Evolutionary conservation across 1,140 invertebrate species (phyloP).

Genomic region (Drosophila tsacasi): DNA sequence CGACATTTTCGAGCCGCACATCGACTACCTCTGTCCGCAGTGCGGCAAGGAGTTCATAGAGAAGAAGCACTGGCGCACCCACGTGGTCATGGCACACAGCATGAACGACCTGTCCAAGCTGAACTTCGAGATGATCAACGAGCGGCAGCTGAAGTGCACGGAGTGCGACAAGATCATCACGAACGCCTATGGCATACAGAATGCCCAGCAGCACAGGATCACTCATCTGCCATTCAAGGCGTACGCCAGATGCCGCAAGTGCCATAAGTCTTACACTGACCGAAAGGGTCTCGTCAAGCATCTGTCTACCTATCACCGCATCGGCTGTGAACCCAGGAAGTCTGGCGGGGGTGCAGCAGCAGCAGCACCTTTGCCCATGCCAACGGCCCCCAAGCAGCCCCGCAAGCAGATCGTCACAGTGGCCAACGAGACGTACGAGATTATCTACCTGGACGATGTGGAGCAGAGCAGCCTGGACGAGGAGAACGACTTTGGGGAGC

Average conservation of each 20-base stretch:
- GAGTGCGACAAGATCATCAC: conserved; percentile 81
- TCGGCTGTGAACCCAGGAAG: conserved; percentile 53
- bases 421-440: conserved; percentile 76
- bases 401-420: conserved; percentile 70
- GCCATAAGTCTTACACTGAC: conserved; percentile 77
- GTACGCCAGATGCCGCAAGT: conserved; percentile 73
- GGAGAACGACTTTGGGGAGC: conserved; percentile 72
- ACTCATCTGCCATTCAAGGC: conserved; percentile 78
- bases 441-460: conserved; percentile 73
- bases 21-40: conserved; percentile 78
- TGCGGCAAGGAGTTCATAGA: conserved; percentile 78
- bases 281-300: conserved; percentile 79
- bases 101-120: conserved; percentile 73
- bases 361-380: not conserved
- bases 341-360: not conserved
- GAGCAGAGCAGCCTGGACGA: conserved; percentile 44
- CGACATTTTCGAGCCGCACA: conserved; percentile 75
- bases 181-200: conserved; percentile 81
- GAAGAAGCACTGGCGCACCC: conserved; percentile 78
- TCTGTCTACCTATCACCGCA: conserved; percentile 69
- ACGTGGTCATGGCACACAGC: conserved; percentile 69
- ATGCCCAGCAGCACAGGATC: conserved; percentile 79
- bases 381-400: conserved; percentile 22
- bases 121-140: conserved; percentile 73
- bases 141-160: conserved; percentile 71